Percentiles rank a stretch among this genome's conserved stretches.
These are phyloP conservation scores for Lumbricus terrestris DNA, from an alignment of 2,888 invertebrate genomes.

Conservation along the genomic window DNA sequence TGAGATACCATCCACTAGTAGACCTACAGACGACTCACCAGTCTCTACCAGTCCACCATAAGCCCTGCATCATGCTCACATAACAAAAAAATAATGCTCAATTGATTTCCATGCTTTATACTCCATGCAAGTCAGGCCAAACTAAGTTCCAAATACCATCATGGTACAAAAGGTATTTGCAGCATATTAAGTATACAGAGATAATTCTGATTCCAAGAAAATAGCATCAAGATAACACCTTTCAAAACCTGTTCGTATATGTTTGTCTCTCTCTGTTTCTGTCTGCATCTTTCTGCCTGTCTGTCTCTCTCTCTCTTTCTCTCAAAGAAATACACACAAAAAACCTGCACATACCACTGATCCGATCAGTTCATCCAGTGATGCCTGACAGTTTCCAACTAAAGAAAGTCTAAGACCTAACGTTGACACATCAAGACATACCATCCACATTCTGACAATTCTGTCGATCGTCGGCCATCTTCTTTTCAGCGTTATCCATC, in stretches of 20 bases:
- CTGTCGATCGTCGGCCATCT: background rate
- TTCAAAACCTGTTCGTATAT: background rate
- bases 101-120: background rate
- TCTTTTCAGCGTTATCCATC: background rate
- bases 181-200: background rate
- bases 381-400: background rate
- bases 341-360: background rate
- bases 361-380: too few relatives aligned
- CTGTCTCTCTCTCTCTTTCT: background rate
- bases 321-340: background rate
- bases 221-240: background rate
- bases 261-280: background rate
- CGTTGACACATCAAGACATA: background rate
- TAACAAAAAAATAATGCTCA: background rate
- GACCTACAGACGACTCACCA: background rate
- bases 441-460: background rate
- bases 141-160: background rate
- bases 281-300: background rate
- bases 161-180: background rate
- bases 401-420: background rate
- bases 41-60: background rate
- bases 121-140: background rate
- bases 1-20: background rate
- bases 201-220: background rate
- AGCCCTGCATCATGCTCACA: background rate